Base-by-base conservation (phyloP, 2,888 invertebrate species). In the Phrixothrix hirtus region DNA sequence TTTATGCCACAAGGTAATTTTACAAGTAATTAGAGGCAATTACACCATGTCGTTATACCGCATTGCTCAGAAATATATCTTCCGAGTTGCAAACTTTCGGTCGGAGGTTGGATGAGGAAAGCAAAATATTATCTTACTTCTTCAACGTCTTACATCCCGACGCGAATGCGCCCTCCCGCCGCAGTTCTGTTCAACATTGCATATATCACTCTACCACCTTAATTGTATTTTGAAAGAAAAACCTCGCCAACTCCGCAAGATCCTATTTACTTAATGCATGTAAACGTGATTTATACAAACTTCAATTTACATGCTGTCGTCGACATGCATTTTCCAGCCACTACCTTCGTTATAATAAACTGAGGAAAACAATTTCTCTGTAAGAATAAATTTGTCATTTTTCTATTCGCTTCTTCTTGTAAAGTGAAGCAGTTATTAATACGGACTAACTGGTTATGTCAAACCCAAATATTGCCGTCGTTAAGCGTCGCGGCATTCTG, bases 21-120 rank as follows among this genome's bases (percentile, higher is more conserved):
- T 73, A 75, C 76, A 76, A 77, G 76, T 77, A 77, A 77, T 77
- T 77, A 76, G 73, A 74, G 73, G 75, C 75, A 76, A 76, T 77
- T 77, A 76, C 75, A 70, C 67, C 72, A 74, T 70, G 75, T 76
- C 76, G 69, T 77, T 76, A 77, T 72, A 65, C 71, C 69, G 71
- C 72, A 69, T 61, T 66, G 70, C 71, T 59, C 69, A 60, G 69
- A 71, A 70, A 74, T 73, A 74, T 72, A 72, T 74, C 73, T 74
- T 73, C 67, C 67, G 62, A 63, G 64, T 63, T 48, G 60, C 55
- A 47, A 67, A 70, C 67, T 63, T 72, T 70, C 43, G 46, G 46
- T 46, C 49, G 49, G 49, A 48, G 49, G 34, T 54, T 41, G 50
- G 41, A 54, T 62, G 52, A 62, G 66, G 62, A 70, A 71, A 70